Evolutionary conservation across 2,113 vertebrate species (phyloP).

Genomic region (Taxidea taxus): DNA sequence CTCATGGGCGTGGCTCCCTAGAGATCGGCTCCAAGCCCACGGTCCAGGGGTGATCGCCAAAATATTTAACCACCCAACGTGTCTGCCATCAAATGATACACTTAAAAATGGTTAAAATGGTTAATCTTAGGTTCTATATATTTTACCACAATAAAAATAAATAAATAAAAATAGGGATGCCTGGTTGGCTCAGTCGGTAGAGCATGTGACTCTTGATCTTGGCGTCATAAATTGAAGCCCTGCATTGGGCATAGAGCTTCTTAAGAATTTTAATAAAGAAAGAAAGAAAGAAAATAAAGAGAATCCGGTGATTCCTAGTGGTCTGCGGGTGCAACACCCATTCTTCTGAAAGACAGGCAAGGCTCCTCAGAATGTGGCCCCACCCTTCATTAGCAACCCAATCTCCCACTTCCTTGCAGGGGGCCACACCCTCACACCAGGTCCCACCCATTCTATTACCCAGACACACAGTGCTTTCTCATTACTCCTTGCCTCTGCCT

Average conservation of each 20-base stretch:
- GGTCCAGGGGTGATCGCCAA: background rate
- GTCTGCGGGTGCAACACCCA: background rate
- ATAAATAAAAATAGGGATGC: background rate
- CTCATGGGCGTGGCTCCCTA: background rate
- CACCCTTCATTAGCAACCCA: background rate
- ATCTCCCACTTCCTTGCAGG: too few species aligned
- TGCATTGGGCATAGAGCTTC: background rate
- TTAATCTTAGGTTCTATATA: background rate
- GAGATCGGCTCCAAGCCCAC: background rate
- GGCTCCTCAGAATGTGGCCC: background rate
- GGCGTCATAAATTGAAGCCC: background rate
- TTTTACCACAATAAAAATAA: background rate
- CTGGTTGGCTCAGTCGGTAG: background rate
- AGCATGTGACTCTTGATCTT: background rate
- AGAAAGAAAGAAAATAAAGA: background rate
- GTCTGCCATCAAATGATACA: background rate
- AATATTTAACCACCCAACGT: background rate
- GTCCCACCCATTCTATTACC: background rate
- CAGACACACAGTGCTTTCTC: background rate
- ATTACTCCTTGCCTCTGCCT: background rate
- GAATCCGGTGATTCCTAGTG: background rate
- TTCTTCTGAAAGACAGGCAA: background rate
- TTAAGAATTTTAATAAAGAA: too few species aligned
- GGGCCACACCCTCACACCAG: rapidly evolving
- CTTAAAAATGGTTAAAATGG: background rate